Evolutionary conservation across 2,113 vertebrate genomes (phyloP).

Genomic region (Todiramphus chloris): DNA sequence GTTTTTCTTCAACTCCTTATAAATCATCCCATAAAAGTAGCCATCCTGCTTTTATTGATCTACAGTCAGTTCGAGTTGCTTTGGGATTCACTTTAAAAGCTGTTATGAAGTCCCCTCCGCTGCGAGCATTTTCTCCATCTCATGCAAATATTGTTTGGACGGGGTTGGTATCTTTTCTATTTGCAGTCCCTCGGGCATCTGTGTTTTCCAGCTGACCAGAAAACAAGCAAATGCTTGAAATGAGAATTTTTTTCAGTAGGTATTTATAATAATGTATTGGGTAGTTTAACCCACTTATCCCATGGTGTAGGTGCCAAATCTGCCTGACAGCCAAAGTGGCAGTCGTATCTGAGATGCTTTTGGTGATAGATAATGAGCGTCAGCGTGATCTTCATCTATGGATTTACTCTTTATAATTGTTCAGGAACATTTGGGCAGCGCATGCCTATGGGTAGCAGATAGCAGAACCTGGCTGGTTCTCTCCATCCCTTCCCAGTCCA

Average conservation of each 20-base stretch:
- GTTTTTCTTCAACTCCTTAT: slow-evolving; percentile 54
- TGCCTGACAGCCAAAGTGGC: neutral
- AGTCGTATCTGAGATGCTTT: neutral
- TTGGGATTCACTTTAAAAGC: slow-evolving; percentile 55
- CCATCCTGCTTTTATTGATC: slow-evolving; percentile 61
- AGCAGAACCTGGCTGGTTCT: neutral
- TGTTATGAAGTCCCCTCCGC: neutral
- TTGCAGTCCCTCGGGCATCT: neutral
- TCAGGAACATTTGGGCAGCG: rapidly evolving
- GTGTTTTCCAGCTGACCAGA: neutral
- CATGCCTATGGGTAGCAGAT: neutral
- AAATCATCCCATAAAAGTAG: slow-evolving; percentile 68
- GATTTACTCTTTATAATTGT: neutral
- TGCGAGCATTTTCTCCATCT: neutral
- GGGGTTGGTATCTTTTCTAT: neutral
- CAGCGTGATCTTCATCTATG: neutral
- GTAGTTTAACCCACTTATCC: neutral
- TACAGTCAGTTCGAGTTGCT: slow-evolving; percentile 59
- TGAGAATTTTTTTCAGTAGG: neutral
- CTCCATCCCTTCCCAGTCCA: neutral
- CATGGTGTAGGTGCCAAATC: neutral
- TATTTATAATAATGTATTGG: neutral
- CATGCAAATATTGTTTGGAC: neutral
- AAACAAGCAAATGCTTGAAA: neutral
- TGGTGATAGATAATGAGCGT: neutral